Base-by-base conservation (phyloP, 2,888 invertebrate species). In the Drosophila stalkeri region DNA sequence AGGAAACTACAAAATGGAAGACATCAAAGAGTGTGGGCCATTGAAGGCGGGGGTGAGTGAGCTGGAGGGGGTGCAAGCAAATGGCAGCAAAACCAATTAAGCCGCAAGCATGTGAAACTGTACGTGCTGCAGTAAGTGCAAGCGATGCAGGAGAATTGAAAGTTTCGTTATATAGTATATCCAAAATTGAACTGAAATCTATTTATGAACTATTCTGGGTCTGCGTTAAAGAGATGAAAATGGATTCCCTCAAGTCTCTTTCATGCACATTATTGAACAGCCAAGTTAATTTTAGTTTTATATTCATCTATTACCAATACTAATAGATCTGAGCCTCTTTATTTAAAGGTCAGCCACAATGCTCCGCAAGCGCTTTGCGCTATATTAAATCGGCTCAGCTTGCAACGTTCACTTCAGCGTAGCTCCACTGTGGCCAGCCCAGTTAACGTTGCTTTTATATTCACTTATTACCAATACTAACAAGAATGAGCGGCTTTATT, bases 1-100 rank as follows among this genome's bases (percentile, higher is more conserved):
- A 18, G 61, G 33, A 61, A 54, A 64, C 31, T 31, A 64, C 65
- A 80, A 80, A 80, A 80, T 80, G 79, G 82, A 52, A 23, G 75
- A 20, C 56, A 20, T 79, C 79, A 78, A 37, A 39, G 9, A 31
- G 35, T 11, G 11, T n/a, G 8, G 20, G n/a, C 12, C 18, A 6
- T 2, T 9, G n/a, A 11, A n/a, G 41, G 43, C 16, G 43, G 57
- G 57, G 20, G 56, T 43, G 56, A 9, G 14, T 16, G 16, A 8
- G n/a, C 3, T n/a, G 7, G n/a, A 16, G 43, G 16, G 70, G 43
- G 62, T 31, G 66, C 27, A 37, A 23, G 59, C 44, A 41, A 54
- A 35, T 43, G 31, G 16, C 35, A 33, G 16, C 14, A 7, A 5
- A n/a, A 27, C 14, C 7, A 11, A 47, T 39, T 44, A 23, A 35